phyloP scores from a whole-genome alignment of 2,888 invertebrate species.

The Lithophane socia region DNA sequence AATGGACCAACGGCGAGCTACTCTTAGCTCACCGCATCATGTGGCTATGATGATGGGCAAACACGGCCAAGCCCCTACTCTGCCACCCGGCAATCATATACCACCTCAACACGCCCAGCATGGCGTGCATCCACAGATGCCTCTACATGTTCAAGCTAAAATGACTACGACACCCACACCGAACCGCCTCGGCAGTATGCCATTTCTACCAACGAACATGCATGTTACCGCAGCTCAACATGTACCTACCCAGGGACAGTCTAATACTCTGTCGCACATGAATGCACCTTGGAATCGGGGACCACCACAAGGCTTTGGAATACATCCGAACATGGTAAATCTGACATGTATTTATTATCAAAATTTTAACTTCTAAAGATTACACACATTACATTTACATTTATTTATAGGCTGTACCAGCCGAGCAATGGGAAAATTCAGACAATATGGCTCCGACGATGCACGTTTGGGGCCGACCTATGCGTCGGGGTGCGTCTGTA shows the following conservation, averaged over 20 bases:
- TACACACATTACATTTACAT: neutral
- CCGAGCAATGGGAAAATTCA: constrained; percentile 80
- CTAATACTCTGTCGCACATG: constrained; percentile 77
- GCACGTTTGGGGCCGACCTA: constrained; percentile 81
- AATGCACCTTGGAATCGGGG: constrained; percentile 79
- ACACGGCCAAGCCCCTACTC: constrained; percentile 40
- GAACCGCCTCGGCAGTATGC: constrained; percentile 82
- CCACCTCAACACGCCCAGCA: constrained; percentile 64
- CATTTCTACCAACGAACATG: constrained; percentile 79
- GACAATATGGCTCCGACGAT: constrained; percentile 68
- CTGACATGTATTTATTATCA: neutral
- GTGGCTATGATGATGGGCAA: constrained; percentile 59
- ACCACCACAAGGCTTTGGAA: constrained; percentile 80
- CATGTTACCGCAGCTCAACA: constrained; percentile 71
- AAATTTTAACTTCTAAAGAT: neutral
- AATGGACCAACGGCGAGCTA: constrained; percentile 78
- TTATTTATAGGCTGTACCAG: constrained; percentile 61
- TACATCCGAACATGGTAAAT: constrained; percentile 79
- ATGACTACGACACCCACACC: constrained; percentile 66
- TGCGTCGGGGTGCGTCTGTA: constrained; percentile 85
- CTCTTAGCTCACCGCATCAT: constrained; percentile 72
- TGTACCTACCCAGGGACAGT: constrained; percentile 71
- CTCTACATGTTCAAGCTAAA: constrained; percentile 76
- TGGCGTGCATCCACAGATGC: constrained; percentile 65
- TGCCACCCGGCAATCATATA: constrained; percentile 68